Conservation (phyloP, 2,888 invertebrate species). For the Allophyes oxyacanthae region DNA sequence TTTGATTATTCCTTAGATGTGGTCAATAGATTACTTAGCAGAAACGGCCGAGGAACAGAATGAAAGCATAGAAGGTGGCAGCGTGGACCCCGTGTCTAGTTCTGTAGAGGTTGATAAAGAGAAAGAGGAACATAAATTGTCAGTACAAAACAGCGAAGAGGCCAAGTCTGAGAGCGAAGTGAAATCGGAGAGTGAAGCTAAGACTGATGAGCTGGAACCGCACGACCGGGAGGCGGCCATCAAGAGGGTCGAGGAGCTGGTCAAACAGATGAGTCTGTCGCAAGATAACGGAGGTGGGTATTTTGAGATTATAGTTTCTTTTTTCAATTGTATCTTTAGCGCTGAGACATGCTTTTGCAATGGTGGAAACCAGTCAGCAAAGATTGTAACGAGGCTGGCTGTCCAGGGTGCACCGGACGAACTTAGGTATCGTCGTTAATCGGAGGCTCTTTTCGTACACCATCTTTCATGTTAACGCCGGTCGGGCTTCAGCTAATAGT, state of each 20-base stretch:
- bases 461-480: too few species aligned
- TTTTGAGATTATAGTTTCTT: too few species aligned
- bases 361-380: too few species aligned
- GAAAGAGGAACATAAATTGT: slow-evolving; percentile 62
- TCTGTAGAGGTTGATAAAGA: slow-evolving; percentile 73
- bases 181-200: slow-evolving; percentile 51
- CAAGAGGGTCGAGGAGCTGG: slow-evolving; percentile 90
- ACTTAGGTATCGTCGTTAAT: too few species aligned
- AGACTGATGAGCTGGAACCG: slow-evolving; percentile 71
- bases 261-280: slow-evolving; percentile 95
- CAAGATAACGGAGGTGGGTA: slow-evolving; percentile 90
- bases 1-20: slow-evolving; percentile 92
- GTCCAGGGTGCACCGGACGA: too few species aligned
- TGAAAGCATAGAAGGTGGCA: slow-evolving; percentile 81
- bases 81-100: slow-evolving; percentile 69
- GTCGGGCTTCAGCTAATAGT: too few species aligned
- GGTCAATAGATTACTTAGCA: slow-evolving; percentile 97
- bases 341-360: too few species aligned
- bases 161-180: slow-evolving; percentile 57
- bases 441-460: too few species aligned
- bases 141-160: slow-evolving; percentile 73
- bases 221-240: slow-evolving; percentile 85
- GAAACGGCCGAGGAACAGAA: slow-evolving; percentile 83
- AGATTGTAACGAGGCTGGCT: too few species aligned
- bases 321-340: too few species aligned